These are phyloP conservation scores for Athrips mouffetella DNA, from an alignment of 2,888 invertebrate genomes.

Conservation along the genomic window DNA sequence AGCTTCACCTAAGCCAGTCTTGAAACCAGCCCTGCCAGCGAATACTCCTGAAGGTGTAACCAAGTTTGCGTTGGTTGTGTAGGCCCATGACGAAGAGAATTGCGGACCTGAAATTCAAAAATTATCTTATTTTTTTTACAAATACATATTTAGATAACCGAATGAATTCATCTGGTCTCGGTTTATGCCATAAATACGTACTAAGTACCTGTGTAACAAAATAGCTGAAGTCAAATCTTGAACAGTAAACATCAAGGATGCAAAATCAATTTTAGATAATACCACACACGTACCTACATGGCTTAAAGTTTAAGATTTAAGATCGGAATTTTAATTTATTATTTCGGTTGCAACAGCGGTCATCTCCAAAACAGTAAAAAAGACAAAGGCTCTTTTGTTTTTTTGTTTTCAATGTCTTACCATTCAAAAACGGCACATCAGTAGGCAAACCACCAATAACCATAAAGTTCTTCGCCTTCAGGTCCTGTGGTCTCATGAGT, in stretches of 20 bases:
- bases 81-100: slow-evolving; percentile 52
- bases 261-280: too few relatives aligned
- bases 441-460: slow-evolving; percentile 38
- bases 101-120: slow-evolving; percentile 42
- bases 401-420: slow-evolving; percentile 41
- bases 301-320: too few relatives aligned
- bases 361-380: too few relatives aligned
- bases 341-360: too few relatives aligned
- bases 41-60: slow-evolving; percentile 41
- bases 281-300: too few relatives aligned
- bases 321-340: too few relatives aligned
- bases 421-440: slow-evolving; percentile 39
- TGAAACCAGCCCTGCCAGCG: slow-evolving; percentile 32
- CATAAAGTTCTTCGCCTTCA: slow-evolving; percentile 47
- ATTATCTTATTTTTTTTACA: background rate
- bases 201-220: too few relatives aligned
- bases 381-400: too few relatives aligned
- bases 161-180: too few relatives aligned
- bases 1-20: slow-evolving; percentile 24
- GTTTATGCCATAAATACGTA: too few relatives aligned
- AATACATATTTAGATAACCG: too few relatives aligned
- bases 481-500: slow-evolving; percentile 29
- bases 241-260: background rate
- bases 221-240: too few relatives aligned
- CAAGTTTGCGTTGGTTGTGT: slow-evolving; percentile 42